Evolutionary conservation across 2,888 invertebrate species (phyloP), one percentile per base, ranked within the genome.

Genomic region (Proisotoma minuta): DNA sequence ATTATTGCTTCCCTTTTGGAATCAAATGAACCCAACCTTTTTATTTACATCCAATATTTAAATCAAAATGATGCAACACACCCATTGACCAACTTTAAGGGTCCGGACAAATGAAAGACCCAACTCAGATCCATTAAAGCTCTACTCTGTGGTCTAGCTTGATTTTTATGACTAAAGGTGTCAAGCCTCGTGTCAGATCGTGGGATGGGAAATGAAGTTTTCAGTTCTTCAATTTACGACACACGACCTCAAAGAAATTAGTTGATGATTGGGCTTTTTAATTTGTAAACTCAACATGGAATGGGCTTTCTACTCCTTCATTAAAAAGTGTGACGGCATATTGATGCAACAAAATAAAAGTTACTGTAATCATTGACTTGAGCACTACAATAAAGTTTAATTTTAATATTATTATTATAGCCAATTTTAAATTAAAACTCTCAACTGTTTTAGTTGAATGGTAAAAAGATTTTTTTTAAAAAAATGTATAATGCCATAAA

Each of bases 11-110:
- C 65, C 59, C 60, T 39, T n/a, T n/a, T 50, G 49, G 34, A 24
- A 50, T 50, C 23, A 50, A 66, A 66, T 69, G 71, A 71, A 60
- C 57, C 53, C 64, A 68, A 67, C 69, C 63, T 62, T 62, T 68
- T 68, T 57, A 51, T 43, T 24, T 24, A 18, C 50, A 34, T 34
- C 34, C 8, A 34, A 34, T n/a, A 34, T 34, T 34, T 15, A 34
- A 34, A 34, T 15, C 8, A 34, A 15, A 10, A 34, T 10, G 8
- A 10, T 34, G 34, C 34, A 10, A n/a, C n/a, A n/a, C n/a, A n/a
- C n/a, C 15, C 34, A 15, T 34, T 15, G 34, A 34, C 34, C 34
- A 34, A 10, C 34, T n/a, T n/a, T n/a, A 34, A 34, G 8, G 34
- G 15, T 34, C 8, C 15, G 15, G 15, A 34, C 15, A 34, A 34